These are phyloP conservation scores for Nysson spinosus DNA, from an alignment of 2,888 invertebrate genomes.

Conservation along the genomic window DNA sequence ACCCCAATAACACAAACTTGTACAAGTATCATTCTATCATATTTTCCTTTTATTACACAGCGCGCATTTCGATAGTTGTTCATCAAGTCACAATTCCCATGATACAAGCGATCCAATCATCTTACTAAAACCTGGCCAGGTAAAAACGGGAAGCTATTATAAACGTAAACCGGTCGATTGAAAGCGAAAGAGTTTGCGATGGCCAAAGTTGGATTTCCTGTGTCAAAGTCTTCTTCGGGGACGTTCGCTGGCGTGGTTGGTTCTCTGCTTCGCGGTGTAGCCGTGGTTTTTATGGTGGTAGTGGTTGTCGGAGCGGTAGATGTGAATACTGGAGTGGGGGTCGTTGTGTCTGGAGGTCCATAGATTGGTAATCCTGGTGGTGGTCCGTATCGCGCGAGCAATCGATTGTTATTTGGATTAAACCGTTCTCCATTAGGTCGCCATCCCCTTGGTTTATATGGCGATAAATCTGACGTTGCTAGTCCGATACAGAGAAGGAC, in stretches of 20 bases:
- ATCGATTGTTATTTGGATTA: slow-evolving; percentile 60
- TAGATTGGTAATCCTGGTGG: slow-evolving; percentile 58
- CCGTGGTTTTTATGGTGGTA: slow-evolving; percentile 55
- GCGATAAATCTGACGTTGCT: slow-evolving; percentile 50
- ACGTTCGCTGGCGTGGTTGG: slow-evolving; percentile 51
- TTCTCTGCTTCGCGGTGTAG: slow-evolving; percentile 68
- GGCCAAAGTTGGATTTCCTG: slow-evolving; percentile 70
- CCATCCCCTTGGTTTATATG: slow-evolving; percentile 70
- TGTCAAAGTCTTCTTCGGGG: slow-evolving; percentile 63
- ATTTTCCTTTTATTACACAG: background rate
- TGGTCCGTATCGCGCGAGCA: slow-evolving; percentile 51
- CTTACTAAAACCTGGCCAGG: slow-evolving; percentile 45
- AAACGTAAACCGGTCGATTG: slow-evolving; percentile 72
- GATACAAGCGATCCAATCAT: background rate
- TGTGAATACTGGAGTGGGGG: slow-evolving; percentile 39
- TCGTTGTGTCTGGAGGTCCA: slow-evolving; percentile 54
- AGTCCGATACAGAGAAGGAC: slow-evolving; percentile 52
- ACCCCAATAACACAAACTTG: no score
- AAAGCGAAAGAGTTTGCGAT: slow-evolving; percentile 75
- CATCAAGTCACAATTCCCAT: background rate
- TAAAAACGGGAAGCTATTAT: slow-evolving; percentile 68
- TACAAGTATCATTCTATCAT: no score
- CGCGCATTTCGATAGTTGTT: no score
- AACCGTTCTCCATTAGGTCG: slow-evolving; percentile 69
- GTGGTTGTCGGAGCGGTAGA: slow-evolving; percentile 35